A percentile compares a stretch with the other conserved stretches of the same genome.
Evolutionary conservation across 2,888 invertebrate species (phyloP).

Genomic region (Marronus borbonicus): DNA sequence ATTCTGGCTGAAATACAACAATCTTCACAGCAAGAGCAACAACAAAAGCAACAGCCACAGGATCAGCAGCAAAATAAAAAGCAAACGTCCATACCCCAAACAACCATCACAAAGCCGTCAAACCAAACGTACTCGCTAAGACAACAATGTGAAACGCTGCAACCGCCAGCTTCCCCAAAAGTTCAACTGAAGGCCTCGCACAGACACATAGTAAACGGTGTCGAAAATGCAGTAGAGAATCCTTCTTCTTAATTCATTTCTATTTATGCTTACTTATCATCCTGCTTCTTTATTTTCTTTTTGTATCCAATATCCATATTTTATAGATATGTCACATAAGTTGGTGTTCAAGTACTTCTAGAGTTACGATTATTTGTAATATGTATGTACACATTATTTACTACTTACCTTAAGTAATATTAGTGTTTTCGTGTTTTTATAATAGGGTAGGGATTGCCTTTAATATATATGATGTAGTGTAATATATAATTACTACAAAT

Average conservation of each 20-base stretch:
- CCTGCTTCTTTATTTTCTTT: background rate
- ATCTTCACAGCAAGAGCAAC: constrained; percentile 41
- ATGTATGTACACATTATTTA: too few relatives aligned
- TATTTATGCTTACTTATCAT: too few relatives aligned
- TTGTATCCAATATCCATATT: constrained; percentile 35
- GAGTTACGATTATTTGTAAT: background rate
- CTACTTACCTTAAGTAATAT: too few relatives aligned
- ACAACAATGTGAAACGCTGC: constrained; percentile 47
- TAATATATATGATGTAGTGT: background rate
- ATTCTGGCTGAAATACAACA: constrained; percentile 55
- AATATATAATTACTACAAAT: background rate
- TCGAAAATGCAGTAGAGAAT: constrained; percentile 43
- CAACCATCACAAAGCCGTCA: constrained; percentile 58
- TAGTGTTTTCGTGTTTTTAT: too few relatives aligned
- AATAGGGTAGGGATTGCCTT: constrained; percentile 3
- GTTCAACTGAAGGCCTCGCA: constrained; percentile 58
- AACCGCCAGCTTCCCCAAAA: constrained; percentile 50
- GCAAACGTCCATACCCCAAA: constrained; percentile 35
- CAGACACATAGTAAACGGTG: constrained; percentile 54
- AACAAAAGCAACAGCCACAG: constrained; percentile 41
- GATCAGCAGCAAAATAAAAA: constrained; percentile 52
- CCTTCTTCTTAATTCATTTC: constrained; percentile 12
- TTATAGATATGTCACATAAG: constrained; percentile 24
- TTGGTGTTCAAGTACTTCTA: constrained; percentile 8
- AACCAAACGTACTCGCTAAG: constrained; percentile 43